Percentiles rank a stretch among this genome's conserved stretches.
Evolutionary conservation across 2,113 vertebrate species (phyloP).

Genomic region (Pelecanoides urinatrix): DNA sequence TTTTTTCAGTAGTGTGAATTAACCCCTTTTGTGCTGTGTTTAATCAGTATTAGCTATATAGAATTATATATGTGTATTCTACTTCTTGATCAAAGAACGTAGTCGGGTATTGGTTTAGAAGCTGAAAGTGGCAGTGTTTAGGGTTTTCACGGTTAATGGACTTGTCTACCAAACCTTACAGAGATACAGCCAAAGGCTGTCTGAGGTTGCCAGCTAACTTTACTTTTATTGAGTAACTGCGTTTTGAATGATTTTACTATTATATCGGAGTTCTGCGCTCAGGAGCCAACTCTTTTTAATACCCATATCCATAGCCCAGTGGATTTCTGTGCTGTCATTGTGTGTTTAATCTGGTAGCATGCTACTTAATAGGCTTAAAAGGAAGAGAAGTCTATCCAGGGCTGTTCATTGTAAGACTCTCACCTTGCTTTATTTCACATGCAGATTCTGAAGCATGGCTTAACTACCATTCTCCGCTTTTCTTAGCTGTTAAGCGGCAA

Average conservation of each 20-base stretch:
- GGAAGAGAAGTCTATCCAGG: constrained; percentile 53
- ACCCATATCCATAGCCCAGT: constrained; percentile 70
- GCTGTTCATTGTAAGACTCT: constrained; percentile 56
- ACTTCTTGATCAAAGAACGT: constrained; percentile 90
- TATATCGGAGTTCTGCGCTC: constrained; percentile 71
- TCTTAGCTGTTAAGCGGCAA: constrained; percentile 23
- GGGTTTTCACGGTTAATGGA: constrained; percentile 83
- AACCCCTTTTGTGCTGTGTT: constrained; percentile 90
- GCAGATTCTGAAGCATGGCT: constrained; percentile 48
- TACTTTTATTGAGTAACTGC: constrained; percentile 74
- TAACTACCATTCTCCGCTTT: background rate
- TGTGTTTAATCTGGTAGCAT: constrained; percentile 67
- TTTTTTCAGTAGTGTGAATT: constrained; percentile 84
- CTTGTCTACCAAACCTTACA: constrained; percentile 71
- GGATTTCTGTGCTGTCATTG: constrained; percentile 67
- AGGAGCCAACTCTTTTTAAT: constrained; percentile 75
- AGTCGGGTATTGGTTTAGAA: constrained; percentile 90
- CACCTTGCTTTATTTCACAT: constrained; percentile 50
- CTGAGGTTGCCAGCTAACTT: constrained; percentile 81
- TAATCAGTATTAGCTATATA: constrained; percentile 96
- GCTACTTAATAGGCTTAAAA: constrained; percentile 67
- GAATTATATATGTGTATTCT: constrained; percentile 92
- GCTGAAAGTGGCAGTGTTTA: constrained; percentile 82
- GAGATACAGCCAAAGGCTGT: constrained; percentile 67
- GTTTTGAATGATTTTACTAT: constrained; percentile 71